Conservation (phyloP, 2,113 vertebrate species). For the Anser cygnoides region DNA sequence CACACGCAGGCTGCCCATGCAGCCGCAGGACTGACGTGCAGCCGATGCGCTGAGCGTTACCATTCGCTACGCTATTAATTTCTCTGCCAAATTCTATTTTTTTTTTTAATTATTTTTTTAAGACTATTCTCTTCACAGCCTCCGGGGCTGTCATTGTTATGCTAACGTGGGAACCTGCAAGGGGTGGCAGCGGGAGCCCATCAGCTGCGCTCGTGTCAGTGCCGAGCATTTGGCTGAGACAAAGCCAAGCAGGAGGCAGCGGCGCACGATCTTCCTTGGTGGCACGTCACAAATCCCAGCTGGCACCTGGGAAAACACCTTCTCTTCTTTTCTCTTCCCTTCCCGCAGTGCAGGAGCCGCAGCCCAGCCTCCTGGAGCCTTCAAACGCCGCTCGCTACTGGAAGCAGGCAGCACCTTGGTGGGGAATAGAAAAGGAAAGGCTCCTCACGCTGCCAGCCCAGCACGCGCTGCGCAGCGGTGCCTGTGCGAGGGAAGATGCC, state of each 20-base stretch:
- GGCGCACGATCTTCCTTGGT: background rate
- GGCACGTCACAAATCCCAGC: conserved; percentile 3
- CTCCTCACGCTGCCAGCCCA: background rate
- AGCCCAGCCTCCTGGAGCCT: background rate
- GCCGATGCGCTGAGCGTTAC: background rate
- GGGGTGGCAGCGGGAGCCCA: conserved; percentile 12
- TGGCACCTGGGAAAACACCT: background rate
- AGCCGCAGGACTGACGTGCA: background rate
- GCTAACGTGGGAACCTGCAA: background rate
- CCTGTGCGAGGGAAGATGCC: background rate
- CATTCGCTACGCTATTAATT: conserved; percentile 13
- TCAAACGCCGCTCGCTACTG: background rate
- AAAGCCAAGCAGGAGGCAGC: conserved; percentile 7
- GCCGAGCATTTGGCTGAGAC: background rate
- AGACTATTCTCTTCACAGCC: background rate
- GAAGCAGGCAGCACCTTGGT: background rate
- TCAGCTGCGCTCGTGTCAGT: background rate
- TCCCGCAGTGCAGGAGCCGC: background rate
- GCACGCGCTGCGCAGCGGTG: background rate
- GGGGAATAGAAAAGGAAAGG: background rate
- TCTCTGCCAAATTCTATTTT: conserved; percentile 8
- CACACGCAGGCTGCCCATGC: background rate
- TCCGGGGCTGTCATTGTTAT: conserved; percentile 43
- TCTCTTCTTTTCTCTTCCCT: background rate
- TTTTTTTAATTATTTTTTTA: background rate